Conservation (phyloP, 1,140 invertebrate genomes). For the Hylaeus anthracinus region DNA sequence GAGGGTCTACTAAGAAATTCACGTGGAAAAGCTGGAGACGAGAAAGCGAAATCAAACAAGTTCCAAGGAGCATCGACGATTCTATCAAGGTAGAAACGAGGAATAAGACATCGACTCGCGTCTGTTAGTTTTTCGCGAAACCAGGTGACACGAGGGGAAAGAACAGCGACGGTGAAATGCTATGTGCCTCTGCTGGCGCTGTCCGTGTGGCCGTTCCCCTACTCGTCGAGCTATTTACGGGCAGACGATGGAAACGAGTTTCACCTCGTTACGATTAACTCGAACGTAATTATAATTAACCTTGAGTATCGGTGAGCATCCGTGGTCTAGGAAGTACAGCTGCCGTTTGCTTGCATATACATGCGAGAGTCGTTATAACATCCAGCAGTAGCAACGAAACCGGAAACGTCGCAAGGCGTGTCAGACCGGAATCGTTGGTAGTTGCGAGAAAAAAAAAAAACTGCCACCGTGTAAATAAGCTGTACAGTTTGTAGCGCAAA, state of each 20-base stretch:
- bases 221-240: constrained; percentile 48
- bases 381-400: constrained; percentile 24
- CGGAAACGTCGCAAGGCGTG: constrained; percentile 25
- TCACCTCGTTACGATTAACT: constrained; percentile 57
- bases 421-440: constrained; percentile 32
- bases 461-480: constrained; percentile 24
- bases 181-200: constrained; percentile 10
- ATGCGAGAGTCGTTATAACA: constrained; percentile 27
- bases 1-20: too few relatives aligned
- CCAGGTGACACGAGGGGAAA: constrained; percentile 40
- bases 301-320: constrained; percentile 52
- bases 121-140: constrained; percentile 32
- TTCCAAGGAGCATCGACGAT: neutral
- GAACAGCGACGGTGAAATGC: constrained; percentile 4
- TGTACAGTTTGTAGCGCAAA: neutral
- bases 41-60: neutral
- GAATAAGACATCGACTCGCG: neutral
- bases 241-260: constrained; percentile 47
- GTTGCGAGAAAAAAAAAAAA: neutral
- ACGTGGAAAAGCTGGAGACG: neutral
- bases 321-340: constrained; percentile 44
- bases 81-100: neutral
- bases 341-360: constrained; percentile 25
- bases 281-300: constrained; percentile 62
- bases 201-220: constrained; percentile 32